A percentile compares a stretch with the other conserved stretches of the same genome.
phyloP scores from a whole-genome alignment of 2,888 invertebrate species.

The Smittia sp. region DNA sequence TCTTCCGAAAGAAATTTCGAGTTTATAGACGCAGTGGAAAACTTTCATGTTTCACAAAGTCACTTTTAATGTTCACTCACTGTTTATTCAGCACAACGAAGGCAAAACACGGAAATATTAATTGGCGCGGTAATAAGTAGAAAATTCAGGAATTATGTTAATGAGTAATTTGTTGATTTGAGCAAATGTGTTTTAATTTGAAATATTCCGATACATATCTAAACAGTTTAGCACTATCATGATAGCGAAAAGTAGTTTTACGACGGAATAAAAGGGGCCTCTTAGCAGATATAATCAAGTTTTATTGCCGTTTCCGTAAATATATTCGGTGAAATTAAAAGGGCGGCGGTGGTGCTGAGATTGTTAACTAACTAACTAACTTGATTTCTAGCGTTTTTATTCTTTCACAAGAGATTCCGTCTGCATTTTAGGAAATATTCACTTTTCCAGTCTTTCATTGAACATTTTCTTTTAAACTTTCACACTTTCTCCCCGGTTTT shows the following conservation, averaged over 20 bases:
- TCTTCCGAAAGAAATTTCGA: not conserved
- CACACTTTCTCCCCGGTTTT: not conserved
- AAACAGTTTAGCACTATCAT: conserved; percentile 41
- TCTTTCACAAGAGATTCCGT: not conserved
- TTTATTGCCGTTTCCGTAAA: conserved; percentile 25
- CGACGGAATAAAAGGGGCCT: conserved; percentile 17
- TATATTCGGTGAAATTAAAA: conserved; percentile 20
- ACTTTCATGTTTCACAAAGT: not conserved
- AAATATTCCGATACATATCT: conserved; percentile 38
- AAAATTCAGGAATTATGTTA: conserved; percentile 41
- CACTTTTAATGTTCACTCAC: conserved; percentile 24
- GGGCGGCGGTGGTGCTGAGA: not conserved
- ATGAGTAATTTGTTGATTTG: conserved; percentile 41
- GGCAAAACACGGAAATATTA: conserved; percentile 16
- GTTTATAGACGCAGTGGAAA: not conserved
- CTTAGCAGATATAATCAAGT: conserved; percentile 7
- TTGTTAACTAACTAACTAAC: conserved; percentile 8
- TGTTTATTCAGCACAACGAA: conserved; percentile 7
- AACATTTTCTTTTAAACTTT: not conserved
- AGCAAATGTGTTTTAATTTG: conserved; percentile 41
- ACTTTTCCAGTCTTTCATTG: not conserved
- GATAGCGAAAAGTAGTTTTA: conserved; percentile 32
- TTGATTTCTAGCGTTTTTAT: not conserved
- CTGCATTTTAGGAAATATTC: conserved; percentile 1
- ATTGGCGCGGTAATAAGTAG: conserved; percentile 38